Evolutionary conservation across 2,113 vertebrate species (phyloP), one percentile per base, ranked within the genome.

Genomic region (Taurulus bubalis): DNA sequence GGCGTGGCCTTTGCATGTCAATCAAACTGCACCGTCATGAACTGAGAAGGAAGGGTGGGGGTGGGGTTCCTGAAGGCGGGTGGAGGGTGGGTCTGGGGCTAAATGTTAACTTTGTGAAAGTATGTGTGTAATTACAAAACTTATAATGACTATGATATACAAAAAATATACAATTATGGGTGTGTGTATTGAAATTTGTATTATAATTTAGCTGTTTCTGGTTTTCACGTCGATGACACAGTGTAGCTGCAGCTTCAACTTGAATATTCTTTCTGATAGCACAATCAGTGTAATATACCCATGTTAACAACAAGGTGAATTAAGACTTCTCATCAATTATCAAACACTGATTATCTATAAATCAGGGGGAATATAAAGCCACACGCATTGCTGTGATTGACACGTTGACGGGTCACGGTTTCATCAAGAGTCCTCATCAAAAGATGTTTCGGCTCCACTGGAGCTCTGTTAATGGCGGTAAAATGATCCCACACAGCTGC

Each of bases 1-100:
- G 87, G 75, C 82, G 73, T 72, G 86, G 77, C 83, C 78, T 79
- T 45, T 95, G 94, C 94, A 95, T 95, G 95, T 92, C 79, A 86
- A 84, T 93, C 85, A 88, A 94, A 92, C 82, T 73, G 84, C 85
- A 89, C 86, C 68, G 42, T 90, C 71, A 80, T 90, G 84, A 88
- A 92, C 90, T 94, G 83, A 60, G 51, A 84, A 51, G 82, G n/a
- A 32, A 66, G 71, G 65, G 65, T 60, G 81, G 67, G 45, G 67
- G 32, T 2, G 22, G 73, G 79, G 71, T 55, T 76, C 67, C 67
- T 83, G 24, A 45, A 60, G 64, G 56, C n/a, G 22, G 55, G 74
- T 81, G 58, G 83, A 8, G 62, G 83, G 78, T 88, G 82, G 79
- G 38, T 77, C 72, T 3, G 80, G 66, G 60, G 60, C 79, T 77